A percentile compares a stretch with the other conserved stretches of the same genome.
Evolutionary conservation across 2,888 invertebrate species (phyloP).

Genomic region (Cerastoderma edule): DNA sequence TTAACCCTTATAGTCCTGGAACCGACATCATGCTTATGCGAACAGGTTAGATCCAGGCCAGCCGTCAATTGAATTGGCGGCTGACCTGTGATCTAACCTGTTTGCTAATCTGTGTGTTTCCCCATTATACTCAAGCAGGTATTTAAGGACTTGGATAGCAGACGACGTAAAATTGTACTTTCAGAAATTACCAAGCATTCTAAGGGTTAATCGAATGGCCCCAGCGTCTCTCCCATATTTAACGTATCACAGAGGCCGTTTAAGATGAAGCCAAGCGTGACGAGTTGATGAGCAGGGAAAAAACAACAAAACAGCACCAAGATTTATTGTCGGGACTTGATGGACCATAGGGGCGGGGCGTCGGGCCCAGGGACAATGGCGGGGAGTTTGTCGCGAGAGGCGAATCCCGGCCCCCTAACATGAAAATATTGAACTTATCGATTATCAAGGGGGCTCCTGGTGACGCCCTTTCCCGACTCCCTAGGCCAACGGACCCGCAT

Average conservation of each 20-base stretch:
- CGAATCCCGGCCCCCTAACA: conserved; percentile 43
- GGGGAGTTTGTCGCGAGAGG: conserved; percentile 32
- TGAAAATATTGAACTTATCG: conserved; percentile 22
- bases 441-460: conserved; percentile 6
- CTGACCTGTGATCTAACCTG: no score
- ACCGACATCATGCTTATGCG: no score
- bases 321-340: conserved; percentile 61
- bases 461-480: conserved; percentile 18
- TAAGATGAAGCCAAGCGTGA: conserved; percentile 43
- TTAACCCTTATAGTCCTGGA: no score
- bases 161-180: no score
- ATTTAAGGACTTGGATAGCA: no score
- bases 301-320: conserved; percentile 34
- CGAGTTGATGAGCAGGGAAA: conserved; percentile 40
- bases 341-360: conserved; percentile 45
- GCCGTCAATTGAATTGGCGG: no score
- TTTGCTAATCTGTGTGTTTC: no score
- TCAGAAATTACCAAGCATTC: no score
- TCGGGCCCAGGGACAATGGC: conserved; percentile 46
- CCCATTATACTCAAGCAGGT: no score
- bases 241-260: conserved; percentile 62
- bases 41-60: no score
- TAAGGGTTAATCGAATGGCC: conserved; percentile 13
- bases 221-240: conserved; percentile 60
- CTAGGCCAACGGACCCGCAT: conserved; percentile 41